Evolutionary conservation across 1,140 invertebrate species (phyloP).

Genomic region (Rhopalosiphum padi): DNA sequence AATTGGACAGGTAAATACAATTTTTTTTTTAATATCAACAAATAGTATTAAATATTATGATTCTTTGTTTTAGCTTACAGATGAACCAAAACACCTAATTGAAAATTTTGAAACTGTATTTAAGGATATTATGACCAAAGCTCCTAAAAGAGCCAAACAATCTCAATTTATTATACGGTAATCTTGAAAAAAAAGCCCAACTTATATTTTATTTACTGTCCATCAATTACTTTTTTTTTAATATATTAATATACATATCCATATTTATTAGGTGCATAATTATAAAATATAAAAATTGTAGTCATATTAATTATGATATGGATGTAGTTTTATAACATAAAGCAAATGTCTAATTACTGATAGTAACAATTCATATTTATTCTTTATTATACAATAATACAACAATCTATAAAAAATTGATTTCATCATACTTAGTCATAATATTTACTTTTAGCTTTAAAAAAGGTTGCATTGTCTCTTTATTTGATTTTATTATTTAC

Average conservation of each 20-base stretch:
- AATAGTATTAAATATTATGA: background rate
- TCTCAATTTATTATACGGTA: conserved; percentile 39
- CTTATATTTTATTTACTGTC: background rate
- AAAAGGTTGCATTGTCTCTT: too few relatives aligned
- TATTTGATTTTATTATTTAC: too few relatives aligned
- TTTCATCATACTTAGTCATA: too few relatives aligned
- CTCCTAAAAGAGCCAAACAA: conserved; percentile 31
- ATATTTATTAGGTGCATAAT: too few relatives aligned
- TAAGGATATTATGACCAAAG: conserved; percentile 49
- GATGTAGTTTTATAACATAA: too few relatives aligned
- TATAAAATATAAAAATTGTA: too few relatives aligned
- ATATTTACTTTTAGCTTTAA: too few relatives aligned
- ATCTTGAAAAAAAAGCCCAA: background rate
- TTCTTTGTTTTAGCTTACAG: conserved; percentile 19
- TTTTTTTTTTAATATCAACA: background rate
- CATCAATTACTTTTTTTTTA: background rate
- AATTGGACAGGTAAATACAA: conserved; percentile 39
- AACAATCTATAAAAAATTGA: too few relatives aligned
- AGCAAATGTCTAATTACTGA: too few relatives aligned
- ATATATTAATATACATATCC: background rate
- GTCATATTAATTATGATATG: too few relatives aligned
- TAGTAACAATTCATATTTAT: too few relatives aligned
- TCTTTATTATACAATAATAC: too few relatives aligned
- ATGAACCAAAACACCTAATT: conserved; percentile 22
- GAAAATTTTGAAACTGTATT: conserved; percentile 49